Conservation (phyloP, 2,797 vertebrate species). For the Antennarius maculatus region DNA sequence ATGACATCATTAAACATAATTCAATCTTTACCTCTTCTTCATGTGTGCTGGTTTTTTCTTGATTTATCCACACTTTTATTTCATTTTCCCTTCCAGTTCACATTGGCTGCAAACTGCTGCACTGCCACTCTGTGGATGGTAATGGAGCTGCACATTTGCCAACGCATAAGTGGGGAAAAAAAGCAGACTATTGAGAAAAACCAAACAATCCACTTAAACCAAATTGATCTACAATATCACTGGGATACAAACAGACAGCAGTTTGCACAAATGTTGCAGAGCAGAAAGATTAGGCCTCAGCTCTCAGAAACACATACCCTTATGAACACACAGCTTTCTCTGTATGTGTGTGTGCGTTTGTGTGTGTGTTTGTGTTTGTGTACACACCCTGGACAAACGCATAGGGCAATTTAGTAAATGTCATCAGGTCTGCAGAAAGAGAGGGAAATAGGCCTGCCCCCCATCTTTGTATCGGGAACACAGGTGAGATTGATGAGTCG, state of each 20-base stretch:
- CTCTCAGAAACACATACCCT: constrained; percentile 16
- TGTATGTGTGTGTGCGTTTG: not conserved
- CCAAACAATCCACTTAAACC: constrained; percentile 42
- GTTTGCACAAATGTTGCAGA: constrained; percentile 39
- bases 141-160: constrained; percentile 41
- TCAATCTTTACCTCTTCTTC: constrained; percentile 78
- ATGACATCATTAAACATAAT: constrained; percentile 82
- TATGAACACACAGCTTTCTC: constrained; percentile 7
- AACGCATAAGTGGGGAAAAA: not conserved
- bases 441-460: constrained; percentile 77
- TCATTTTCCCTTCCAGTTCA: constrained; percentile 52
- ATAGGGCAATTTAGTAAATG: constrained; percentile 75
- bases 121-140: constrained; percentile 75
- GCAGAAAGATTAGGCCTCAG: constrained; percentile 29
- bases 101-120: constrained; percentile 63
- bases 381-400: constrained; percentile 17
- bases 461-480: constrained; percentile 74
- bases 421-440: constrained; percentile 76
- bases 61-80: constrained; percentile 76
- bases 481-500: constrained; percentile 82
- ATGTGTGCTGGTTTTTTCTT: constrained; percentile 76
- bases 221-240: constrained; percentile 53
- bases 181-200: constrained; percentile 26
- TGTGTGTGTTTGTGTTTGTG: not conserved
- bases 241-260: constrained; percentile 40